A percentile compares a stretch with the other conserved stretches of the same genome.
Conservation (phyloP, 2,888 invertebrate species). For the Amblyjoppa proteus region DNA sequence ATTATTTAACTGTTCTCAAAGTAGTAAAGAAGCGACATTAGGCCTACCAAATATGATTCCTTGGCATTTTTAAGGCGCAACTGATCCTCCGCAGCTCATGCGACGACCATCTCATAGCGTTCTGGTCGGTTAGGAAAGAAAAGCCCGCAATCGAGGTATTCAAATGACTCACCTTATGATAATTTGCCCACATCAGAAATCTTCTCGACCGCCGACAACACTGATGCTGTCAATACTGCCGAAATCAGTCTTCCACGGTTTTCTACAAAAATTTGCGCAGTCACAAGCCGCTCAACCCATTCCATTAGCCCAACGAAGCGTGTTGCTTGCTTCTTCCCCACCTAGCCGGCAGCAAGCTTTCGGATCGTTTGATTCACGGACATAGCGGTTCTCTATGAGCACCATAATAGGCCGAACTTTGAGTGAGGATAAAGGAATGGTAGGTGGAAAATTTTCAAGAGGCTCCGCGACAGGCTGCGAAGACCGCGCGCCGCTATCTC, state of each 20-base stretch:
- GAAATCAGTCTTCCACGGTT: neutral
- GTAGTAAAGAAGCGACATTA: neutral
- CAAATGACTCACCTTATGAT: neutral
- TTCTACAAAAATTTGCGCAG: neutral
- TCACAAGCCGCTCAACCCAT: neutral
- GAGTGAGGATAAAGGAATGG: neutral
- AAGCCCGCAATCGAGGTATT: neutral
- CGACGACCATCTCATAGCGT: no score
- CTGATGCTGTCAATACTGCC: no score
- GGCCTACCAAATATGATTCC: neutral
- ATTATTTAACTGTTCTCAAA: neutral
- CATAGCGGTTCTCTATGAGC: neutral
- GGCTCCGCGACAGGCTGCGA: neutral
- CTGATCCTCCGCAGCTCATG: no score
- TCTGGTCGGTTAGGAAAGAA: no score
- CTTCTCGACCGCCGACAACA: neutral
- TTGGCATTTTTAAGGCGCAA: neutral
- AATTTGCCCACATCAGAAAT: neutral
- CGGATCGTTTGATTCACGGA: neutral
- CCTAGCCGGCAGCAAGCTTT: neutral
- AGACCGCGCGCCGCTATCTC: conserved; percentile 20
- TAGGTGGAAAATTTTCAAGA: conserved; percentile 22
- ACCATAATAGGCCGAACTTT: neutral
- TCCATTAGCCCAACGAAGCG: neutral
- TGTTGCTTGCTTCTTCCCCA: neutral